These are phyloP conservation scores for Ephydatia muelleri DNA, from an alignment of 37 sponge, comb jelly and placozoan species.

Conservation along the genomic window DNA sequence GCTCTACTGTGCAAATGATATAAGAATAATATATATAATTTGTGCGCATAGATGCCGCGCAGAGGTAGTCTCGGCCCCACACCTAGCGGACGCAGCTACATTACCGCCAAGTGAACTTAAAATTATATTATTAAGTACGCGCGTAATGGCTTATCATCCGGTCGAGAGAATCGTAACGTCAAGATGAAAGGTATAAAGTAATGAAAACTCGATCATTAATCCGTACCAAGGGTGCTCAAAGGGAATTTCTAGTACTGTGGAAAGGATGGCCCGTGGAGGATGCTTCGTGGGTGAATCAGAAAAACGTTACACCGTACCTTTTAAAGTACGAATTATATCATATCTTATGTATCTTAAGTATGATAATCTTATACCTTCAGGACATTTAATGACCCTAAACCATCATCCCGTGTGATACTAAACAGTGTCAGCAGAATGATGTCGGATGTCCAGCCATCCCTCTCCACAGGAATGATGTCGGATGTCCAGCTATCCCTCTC, in stretches of 20 bases:
- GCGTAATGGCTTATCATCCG: not conserved
- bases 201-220: not conserved
- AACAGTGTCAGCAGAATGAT: not conserved
- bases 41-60: too few relatives aligned
- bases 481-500: not conserved
- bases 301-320: not conserved
- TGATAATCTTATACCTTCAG: not conserved
- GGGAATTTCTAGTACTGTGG: not conserved
- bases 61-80: too few relatives aligned
- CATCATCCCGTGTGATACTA: not conserved
- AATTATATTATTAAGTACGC: not conserved
- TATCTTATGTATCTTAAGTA: not conserved
- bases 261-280: not conserved
- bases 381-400: not conserved
- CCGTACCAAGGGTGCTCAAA: not conserved
- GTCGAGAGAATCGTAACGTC: not conserved
- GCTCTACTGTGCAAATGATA: too few relatives aligned
- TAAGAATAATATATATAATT: too few relatives aligned
- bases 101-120: too few relatives aligned
- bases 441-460: not conserved
- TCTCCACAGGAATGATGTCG: not conserved
- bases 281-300: not conserved
- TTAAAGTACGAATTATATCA: not conserved
- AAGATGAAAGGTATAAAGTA: not conserved
- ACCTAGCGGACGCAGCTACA: too few relatives aligned